Base-by-base conservation (phyloP, 1,140 invertebrate genomes). In the Dryas iulia region DNA sequence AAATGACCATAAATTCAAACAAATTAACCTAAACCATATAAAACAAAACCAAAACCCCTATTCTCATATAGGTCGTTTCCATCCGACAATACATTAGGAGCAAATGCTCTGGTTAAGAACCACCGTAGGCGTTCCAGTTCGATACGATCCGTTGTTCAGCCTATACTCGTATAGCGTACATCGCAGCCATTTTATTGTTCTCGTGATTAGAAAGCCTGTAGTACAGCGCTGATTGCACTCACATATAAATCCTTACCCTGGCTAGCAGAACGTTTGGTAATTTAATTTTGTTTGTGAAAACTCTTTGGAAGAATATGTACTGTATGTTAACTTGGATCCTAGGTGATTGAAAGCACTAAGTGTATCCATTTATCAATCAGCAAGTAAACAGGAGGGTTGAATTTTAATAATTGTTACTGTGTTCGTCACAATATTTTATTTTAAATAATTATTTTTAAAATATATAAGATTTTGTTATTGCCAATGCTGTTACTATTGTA, bases 181-280 rank as follows among this genome's bases (percentile, higher is more conserved):
- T 59, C 54, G 65, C 66, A 56, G 72, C 72, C 68, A 72, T 78
- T 80, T 80, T 74, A 78, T 78, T 81, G 78, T 76, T 78, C 71
- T 70, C 74, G 72, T 76, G 74, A 81, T 78, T 77, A 77, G 72
- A 78, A 72, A 77, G 71, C 70, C 70, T 72, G 69, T 71, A 56
- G 12, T 59, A 63, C 66, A 74, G 30, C 68, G 60, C 60, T 64
- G 72, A 75, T 66, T 68, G 70, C 47, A 61, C 62, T 71, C 63
- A 71, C 69, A 60, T 61, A 71, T 71, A 71, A 71, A 71, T 71
- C 69, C 62, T 60, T 60, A 25, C 30, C 63, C 54, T 62, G 59
- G 59, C 25, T 31, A 53, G 54, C 35, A 56, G 26, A 52, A 39
- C 61, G 56, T 69, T 54, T 47, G 31, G 52, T 56, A 57, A 39